phyloP scores from a whole-genome alignment of 2,797 vertebrate genomes.

The Oreortyx pictus region DNA sequence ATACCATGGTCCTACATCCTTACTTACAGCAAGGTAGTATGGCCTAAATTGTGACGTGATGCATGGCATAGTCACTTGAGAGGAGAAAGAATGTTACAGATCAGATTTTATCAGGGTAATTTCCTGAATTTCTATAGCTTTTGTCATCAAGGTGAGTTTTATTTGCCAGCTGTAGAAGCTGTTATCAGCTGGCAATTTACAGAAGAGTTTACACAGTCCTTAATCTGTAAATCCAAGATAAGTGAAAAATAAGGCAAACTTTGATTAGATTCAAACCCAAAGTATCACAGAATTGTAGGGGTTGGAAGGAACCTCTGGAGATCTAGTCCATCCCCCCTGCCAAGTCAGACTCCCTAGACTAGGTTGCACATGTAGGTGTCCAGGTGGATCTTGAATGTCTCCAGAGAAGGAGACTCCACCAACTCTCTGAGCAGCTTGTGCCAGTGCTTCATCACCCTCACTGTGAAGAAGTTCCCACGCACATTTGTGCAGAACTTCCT shows the following conservation, averaged over 20 bases:
- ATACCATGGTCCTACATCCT: neutral
- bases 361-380: too few relatives aligned
- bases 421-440: too few relatives aligned
- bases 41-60: neutral
- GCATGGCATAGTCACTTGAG: neutral
- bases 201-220: neutral
- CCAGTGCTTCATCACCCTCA: too few relatives aligned
- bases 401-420: too few relatives aligned
- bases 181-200: neutral
- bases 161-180: neutral
- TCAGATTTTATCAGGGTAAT: neutral
- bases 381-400: too few relatives aligned
- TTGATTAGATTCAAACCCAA: neutral
- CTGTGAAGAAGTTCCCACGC: too few relatives aligned
- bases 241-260: neutral
- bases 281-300: too few relatives aligned
- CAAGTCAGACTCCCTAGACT: too few relatives aligned
- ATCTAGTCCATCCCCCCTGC: too few relatives aligned
- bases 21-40: neutral
- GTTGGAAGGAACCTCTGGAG: too few relatives aligned
- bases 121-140: neutral
- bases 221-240: neutral
- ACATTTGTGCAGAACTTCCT: too few relatives aligned
- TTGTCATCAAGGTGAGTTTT: neutral
- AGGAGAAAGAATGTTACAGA: neutral